phyloP scores from a whole-genome alignment of 2,797 vertebrate species.

The Poecilia picta region DNA sequence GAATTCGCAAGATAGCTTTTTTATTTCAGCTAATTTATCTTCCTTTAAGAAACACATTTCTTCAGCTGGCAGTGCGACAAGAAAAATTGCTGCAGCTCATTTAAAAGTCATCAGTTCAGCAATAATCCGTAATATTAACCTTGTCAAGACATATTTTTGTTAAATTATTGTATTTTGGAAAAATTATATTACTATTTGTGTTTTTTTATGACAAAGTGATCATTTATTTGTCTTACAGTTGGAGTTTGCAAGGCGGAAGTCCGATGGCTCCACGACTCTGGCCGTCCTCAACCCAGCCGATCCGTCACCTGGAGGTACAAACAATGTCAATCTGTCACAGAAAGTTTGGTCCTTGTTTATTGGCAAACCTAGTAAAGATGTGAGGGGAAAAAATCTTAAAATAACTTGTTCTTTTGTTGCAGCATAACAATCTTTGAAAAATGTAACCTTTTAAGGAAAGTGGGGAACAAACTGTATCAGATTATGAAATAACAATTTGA shows the following conservation, averaged over 20 bases:
- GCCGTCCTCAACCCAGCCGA: conserved; percentile 92
- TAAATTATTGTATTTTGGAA: not conserved
- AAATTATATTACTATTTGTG: not conserved
- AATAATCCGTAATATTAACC: too few species aligned
- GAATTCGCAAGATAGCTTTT: not conserved
- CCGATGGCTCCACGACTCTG: conserved; percentile 93
- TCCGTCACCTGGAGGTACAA: conserved; percentile 85
- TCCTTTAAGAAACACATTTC: not conserved
- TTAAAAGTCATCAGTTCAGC: not conserved
- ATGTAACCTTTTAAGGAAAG: not conserved
- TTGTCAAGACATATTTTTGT: not conserved
- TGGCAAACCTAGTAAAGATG: not conserved
- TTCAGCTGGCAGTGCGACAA: not conserved
- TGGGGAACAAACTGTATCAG: not conserved
- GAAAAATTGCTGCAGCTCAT: not conserved
- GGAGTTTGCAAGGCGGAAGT: conserved; percentile 90
- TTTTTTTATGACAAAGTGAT: not conserved
- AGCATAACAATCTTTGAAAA: not conserved
- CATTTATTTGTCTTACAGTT: conserved; percentile 75
- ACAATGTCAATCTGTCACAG: not conserved
- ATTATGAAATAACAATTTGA: not conserved
- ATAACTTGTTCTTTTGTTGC: not conserved
- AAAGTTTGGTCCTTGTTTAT: not conserved
- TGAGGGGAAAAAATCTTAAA: not conserved
- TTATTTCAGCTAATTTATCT: not conserved